Evolutionary conservation across 2,113 vertebrate genomes (phyloP), one percentile per base, ranked within the genome.

Genomic region (Melozone crissalis): DNA sequence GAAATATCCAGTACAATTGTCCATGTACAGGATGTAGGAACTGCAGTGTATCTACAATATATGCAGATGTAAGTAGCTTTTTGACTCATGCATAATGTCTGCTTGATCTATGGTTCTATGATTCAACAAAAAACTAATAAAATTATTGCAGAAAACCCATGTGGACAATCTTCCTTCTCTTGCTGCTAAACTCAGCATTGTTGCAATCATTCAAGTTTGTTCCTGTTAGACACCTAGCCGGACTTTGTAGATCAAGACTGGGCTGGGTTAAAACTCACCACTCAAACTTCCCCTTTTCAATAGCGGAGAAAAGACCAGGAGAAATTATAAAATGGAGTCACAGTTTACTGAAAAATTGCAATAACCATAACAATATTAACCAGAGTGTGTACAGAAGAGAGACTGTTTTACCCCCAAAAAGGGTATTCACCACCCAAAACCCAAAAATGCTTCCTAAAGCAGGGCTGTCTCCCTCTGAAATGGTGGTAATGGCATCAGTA

Each of bases 1-100:
- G 46, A 91, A 78, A 57, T 26, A 44, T 15, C n/a, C 7, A 30
- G 22, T 66, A n/a, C 0, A 2, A 47, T 44, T 73, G 14, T 7
- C 17, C 1, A 6, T 7, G 15, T 8, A 55, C 7, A 74, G 35
- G 22, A 49, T 20, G 47, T 33, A 80, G 31, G 17, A 67, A 62
- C 37, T 79, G 23, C 5, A 61, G 28, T 2, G 0, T 31, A 43
- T 43, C 31, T 81, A 6, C 0, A 0, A 0, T 26, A 37, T 22
- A 8, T 30, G 15, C 9, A 41, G 26, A 47, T 27, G 6, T 62
- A 16, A 66, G 14, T 17, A 41, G 8, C 3, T 72, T 84, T 86
- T 63, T 76, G 15, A 54, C 5, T 75, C 21, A 21, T 30, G 14
- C 7, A 10, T 43, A 30, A 52, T 66, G 14, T 52, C 23, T 35